phyloP scores from a whole-genome alignment of 2,113 vertebrate species.

The Tupaia tana region DNA sequence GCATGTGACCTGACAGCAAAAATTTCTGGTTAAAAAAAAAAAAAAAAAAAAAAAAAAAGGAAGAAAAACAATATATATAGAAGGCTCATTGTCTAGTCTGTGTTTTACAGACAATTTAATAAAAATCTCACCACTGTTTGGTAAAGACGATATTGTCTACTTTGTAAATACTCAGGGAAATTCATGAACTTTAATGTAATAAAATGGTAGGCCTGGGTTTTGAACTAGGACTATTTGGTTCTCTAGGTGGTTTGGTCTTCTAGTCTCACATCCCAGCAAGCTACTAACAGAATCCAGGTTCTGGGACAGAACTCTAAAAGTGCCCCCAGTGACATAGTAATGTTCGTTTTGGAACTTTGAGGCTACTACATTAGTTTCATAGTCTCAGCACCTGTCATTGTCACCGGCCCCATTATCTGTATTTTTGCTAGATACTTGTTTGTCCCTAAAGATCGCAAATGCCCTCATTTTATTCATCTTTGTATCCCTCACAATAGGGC shows the following conservation, averaged over 20 bases:
- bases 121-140: neutral
- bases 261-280: neutral
- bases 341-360: neutral
- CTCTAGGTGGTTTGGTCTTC: neutral
- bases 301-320: neutral
- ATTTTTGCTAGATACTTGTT: neutral
- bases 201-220: neutral
- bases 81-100: neutral
- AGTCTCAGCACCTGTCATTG: neutral
- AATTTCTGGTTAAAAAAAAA: too few relatives aligned
- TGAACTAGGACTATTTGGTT: neutral
- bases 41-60: neutral
- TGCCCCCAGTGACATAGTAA: neutral
- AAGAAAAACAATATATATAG: neutral
- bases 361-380: neutral
- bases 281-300: neutral
- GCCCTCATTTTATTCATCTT: neutral
- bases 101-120: neutral
- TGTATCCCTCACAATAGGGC: neutral
- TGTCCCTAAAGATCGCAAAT: neutral
- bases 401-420: neutral
- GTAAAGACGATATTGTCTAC: neutral
- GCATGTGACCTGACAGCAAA: too few relatives aligned
- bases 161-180: constrained; percentile 8
- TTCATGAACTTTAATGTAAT: neutral